phyloP scores from a whole-genome alignment of 2,797 vertebrate species.

The Emys orbicularis region DNA sequence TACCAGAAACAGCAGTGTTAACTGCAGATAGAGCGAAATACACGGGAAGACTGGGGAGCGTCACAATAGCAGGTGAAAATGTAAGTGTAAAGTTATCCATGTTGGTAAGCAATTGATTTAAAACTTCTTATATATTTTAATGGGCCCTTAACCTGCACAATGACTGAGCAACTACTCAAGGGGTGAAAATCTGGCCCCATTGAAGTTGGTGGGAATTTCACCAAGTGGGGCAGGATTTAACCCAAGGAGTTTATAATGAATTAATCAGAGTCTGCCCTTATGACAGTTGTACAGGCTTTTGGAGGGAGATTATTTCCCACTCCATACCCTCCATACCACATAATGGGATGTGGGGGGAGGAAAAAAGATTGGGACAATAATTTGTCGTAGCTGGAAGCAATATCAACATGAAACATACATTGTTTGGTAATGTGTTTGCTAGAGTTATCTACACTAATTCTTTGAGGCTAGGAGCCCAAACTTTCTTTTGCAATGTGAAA shows the following conservation, averaged over 20 bases:
- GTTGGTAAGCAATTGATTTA: background rate
- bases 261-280: background rate
- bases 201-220: background rate
- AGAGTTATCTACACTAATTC: background rate
- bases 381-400: background rate
- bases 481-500: background rate
- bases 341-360: background rate
- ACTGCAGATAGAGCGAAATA: background rate
- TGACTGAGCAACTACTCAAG: background rate
- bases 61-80: background rate
- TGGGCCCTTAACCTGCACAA: background rate
- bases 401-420: accelerated
- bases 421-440: background rate
- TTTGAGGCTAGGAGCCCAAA: background rate
- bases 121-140: background rate
- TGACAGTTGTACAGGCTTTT: background rate
- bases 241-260: background rate
- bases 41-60: background rate
- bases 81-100: background rate
- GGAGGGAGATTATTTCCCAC: background rate
- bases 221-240: background rate
- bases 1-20: background rate
- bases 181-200: background rate
- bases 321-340: background rate
- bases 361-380: background rate